Base-by-base conservation (phyloP, 2,113 vertebrate species). In the Melanerpes formicivorus region DNA sequence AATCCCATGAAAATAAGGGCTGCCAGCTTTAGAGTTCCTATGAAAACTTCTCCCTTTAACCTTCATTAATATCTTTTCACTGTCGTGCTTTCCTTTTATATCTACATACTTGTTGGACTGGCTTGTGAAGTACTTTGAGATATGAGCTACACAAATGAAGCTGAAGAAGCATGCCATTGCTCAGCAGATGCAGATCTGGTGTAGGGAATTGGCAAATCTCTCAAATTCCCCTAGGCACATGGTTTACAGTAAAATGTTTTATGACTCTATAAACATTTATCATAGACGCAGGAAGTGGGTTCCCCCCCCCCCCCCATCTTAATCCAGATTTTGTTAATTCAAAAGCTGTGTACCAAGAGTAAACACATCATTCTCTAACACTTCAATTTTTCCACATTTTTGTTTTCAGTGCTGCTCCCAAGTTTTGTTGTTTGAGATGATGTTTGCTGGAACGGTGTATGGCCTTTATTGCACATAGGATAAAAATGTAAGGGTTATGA, bases 291-390 rank as follows among this genome's bases (percentile, higher is more conserved):
- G 50, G 40, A 82, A 87, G 62, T 16, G 12, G 14, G 5, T 37
- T 42, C 66, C 32, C 2, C 3, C 2, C 10, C 8, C 29, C 40
- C 40, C 40, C 40, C 40, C 40, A 40, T 34, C 6, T 6, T 63
- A 42, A 55, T 69, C 90, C 84, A 83, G 48, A 74, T 90, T 95
- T 97, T 97, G 96, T 71, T 88, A 82, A 95, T 93, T 95, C 84
- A 84, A 88, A 95, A 83, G 56, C 60, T 90, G 25, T 91, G 92
- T 75, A 67, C 65, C 37, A 34, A 69, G 50, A 52, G 11, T 62
- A 97, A 97, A 92, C 30, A 80, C 23, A 91, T 82, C 14, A n/a
- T 64, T 84, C 64, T 92, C 23, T 78, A 94, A 88, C 80, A 6
- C 30, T 87, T 84, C 55, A 71, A 8, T 82, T 77, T 82, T 80